Conservation (phyloP, 2,797 vertebrate genomes). For the Periophthalmus magnuspinnatus region DNA sequence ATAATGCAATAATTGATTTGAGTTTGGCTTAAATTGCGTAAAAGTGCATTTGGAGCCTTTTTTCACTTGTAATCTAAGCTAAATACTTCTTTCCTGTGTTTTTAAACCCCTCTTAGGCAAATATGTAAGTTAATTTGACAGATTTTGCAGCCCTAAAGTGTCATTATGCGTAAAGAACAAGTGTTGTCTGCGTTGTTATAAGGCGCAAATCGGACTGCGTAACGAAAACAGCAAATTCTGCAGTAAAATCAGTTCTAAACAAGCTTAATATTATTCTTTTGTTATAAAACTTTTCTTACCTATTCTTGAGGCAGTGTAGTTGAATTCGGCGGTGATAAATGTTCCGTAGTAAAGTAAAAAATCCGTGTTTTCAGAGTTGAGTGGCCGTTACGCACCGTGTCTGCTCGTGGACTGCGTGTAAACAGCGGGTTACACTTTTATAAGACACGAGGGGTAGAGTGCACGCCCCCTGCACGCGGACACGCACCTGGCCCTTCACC, state of each 20-base stretch:
- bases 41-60: background rate
- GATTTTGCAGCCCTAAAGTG: no score
- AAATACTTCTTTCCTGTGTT: no score
- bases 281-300: background rate
- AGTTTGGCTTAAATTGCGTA: background rate
- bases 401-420: background rate
- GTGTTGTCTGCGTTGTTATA: background rate
- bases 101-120: no score
- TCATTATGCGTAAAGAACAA: background rate
- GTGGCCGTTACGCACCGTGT: background rate
- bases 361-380: background rate
- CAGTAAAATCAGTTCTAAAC: background rate
- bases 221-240: background rate
- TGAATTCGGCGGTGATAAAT: background rate
- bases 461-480: slow-evolving; percentile 4
- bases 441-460: background rate
- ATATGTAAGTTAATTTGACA: no score
- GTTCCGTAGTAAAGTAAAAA: background rate
- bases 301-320: background rate
- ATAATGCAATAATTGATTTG: no score
- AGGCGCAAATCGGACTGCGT: background rate
- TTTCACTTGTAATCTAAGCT: no score
- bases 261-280: background rate
- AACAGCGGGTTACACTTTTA: background rate
- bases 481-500: background rate